phyloP scores from a whole-genome alignment of 1,140 invertebrate species.

The Daktulosphaira vitifoliae region DNA sequence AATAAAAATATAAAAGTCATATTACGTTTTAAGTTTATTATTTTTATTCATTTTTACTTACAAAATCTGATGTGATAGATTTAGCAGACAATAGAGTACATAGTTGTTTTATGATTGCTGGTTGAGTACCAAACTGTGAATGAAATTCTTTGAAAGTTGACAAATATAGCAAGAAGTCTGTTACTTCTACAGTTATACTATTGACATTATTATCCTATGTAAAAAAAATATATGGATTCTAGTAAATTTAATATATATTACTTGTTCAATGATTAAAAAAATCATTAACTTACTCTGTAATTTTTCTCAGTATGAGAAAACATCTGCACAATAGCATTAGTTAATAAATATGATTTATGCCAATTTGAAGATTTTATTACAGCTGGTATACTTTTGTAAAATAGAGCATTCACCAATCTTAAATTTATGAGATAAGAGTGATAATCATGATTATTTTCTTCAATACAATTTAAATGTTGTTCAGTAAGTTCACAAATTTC shows the following conservation, averaged over 20 bases:
- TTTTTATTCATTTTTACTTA: background rate
- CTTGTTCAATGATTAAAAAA: background rate
- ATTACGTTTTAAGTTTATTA: background rate
- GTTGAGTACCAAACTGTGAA: conserved; percentile 21
- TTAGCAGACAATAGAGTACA: conserved; percentile 4
- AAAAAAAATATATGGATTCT: background rate
- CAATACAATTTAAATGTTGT: conserved; percentile 15
- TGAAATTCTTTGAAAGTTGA: conserved; percentile 16
- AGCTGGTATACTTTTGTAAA: conserved; percentile 17
- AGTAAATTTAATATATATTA: too few relatives aligned
- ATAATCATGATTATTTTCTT: conserved; percentile 7
- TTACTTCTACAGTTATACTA: conserved; percentile 15
- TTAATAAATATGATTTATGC: conserved; percentile 4
- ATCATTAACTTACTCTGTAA: background rate
- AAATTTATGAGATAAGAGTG: conserved; percentile 1
- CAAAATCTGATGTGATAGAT: background rate
- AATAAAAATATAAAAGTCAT: background rate
- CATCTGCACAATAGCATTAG: conserved; percentile 7
- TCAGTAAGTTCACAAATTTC: conserved; percentile 14
- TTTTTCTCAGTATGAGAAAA: conserved; percentile 1
- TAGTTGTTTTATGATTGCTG: conserved; percentile 9
- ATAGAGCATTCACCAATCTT: conserved; percentile 4
- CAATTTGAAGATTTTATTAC: background rate
- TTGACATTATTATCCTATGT: conserved; percentile 18
- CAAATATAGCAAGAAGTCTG: conserved; percentile 13